Percentiles rank a stretch among this genome's conserved stretches.
phyloP scores from a whole-genome alignment of 2,113 vertebrate genomes.

The Thermophis baileyi region DNA sequence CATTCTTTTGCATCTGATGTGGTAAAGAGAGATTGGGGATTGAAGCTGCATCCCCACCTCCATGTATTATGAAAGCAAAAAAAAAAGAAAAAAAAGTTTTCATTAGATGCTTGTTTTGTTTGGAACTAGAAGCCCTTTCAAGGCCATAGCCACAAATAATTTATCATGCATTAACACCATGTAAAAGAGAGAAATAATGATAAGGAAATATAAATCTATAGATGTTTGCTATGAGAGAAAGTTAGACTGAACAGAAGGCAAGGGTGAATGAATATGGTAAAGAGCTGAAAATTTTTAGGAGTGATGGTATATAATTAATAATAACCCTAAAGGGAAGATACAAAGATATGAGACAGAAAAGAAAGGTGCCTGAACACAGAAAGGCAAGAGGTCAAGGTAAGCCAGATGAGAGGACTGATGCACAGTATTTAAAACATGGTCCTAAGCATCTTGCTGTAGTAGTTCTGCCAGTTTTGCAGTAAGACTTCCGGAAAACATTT shows the following conservation, averaged over 20 bases:
- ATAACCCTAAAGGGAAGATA: not conserved
- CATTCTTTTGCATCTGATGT: not conserved
- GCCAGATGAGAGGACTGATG: not conserved
- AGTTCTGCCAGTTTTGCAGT: not conserved
- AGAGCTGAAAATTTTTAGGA: not conserved
- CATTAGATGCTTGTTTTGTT: not conserved
- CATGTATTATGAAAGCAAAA: too few relatives aligned
- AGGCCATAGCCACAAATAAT: not conserved
- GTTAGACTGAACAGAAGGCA: not conserved
- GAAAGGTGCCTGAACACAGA: not conserved
- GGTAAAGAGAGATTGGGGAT: not conserved
- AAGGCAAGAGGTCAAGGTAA: not conserved
- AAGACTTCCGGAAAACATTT: not conserved
- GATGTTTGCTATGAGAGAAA: not conserved
- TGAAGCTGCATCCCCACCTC: not conserved
- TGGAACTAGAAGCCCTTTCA: not conserved
- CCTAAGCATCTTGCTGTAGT: not conserved
- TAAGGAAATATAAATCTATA: not conserved
- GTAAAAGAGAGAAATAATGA: not conserved
- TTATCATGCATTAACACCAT: not conserved
- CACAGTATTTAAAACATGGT: not conserved
- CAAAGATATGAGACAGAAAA: not conserved
- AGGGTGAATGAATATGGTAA: not conserved
- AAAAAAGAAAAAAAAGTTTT: not conserved
- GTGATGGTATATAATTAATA: not conserved